Evolutionary conservation across 2,888 invertebrate genomes (phyloP), one percentile per base, ranked within the genome.

Genomic region (Nemoura dubitans): DNA sequence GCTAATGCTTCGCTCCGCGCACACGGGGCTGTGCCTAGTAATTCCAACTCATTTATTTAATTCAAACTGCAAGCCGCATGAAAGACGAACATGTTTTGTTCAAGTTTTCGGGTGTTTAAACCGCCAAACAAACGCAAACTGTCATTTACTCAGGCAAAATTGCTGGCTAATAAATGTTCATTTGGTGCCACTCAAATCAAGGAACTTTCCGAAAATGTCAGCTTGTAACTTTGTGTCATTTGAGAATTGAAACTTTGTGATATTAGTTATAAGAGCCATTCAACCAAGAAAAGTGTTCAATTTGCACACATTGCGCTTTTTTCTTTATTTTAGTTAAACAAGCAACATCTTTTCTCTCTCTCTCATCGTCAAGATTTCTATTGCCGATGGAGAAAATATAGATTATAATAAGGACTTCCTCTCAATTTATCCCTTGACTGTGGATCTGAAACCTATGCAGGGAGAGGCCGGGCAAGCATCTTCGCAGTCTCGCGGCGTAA

Each of bases 31-130:
- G 29, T n/a, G 80, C 14, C n/a, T 29, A 30, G 81, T 83, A 83
- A 83, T 83, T 83, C 83, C 43, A 42, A 7, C 83, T 83, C 42
- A 83, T 83, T 83, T 83, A 83, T 42, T 83, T 26, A 83, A 42
- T 83, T 26, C 83, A 25, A 83, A 42, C 42, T 42, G 42, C 36
- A 83, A 43, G 30, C 83, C 36, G 30, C 83, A 30, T n/a, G 83
- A 83, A 83, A 36, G 42, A 42, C 42, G 78, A 59, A 21, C 59
- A 21, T 59, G 16, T 59, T 21, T 28, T 26, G 78, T n/a, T 10
- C 2, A 78, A 78, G 78, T 78, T 78, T 78, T 6, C 78, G n/a
- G 78, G 21, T 28, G 21, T 59, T 59, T 59, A 10, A 78, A 16
- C 78, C 78, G 28, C 78, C 10, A 78, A 78, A 78, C 78, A 59